Base-by-base conservation (phyloP, 1,140 invertebrate genomes). In the Microplitis demolitor region DNA sequence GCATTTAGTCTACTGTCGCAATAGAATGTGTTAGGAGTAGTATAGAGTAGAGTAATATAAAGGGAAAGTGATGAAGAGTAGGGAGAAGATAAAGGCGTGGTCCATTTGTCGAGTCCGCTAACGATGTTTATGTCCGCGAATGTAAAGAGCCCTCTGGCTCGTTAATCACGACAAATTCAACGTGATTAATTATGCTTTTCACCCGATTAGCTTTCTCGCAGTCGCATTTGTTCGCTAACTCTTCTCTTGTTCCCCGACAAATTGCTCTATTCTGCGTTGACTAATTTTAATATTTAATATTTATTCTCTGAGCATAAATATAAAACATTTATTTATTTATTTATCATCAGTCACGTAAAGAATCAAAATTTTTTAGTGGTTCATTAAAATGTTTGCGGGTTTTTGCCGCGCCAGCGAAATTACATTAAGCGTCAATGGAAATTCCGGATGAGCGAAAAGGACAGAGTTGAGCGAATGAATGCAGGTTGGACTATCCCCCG, bases 121-220 rank as follows among this genome's bases (percentile, higher is more conserved):
- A 78, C 68, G 60, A 67, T 79, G 81, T 78, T 82, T 82, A 78
- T 77, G 63, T 58, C 70, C 63, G 60, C 64, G 63, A 74, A 45
- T 72, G 63, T 6, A 63, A 60, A 74, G 73, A 77, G 73, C 76
- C 51, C 45, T 39, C 64, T 69, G 72, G 74, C 39, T 79, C 78
- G 78, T 83, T 84, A 81, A 83, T 83, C 80, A 84, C 74, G 78
- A 79, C 71, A 73, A 83, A 83, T 82, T 82, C 70, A n/a, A 63
- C 56, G 76, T 82, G 82, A 82, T 82, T 83, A 82, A 83, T 82
- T 80, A 81, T 79, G 80, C 80, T 83, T 82, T 82, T 80, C 76
- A 75, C 76, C 73, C 79, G 80, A 83, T 82, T 83, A 82, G 77
- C 80, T 79, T 69, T 74, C 56, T 73, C 61, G 51, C 73, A 75